A percentile compares a stretch with the other conserved stretches of the same genome.
These are phyloP conservation scores for Penaeus chinensis DNA, from an alignment of 1,140 invertebrate species.

Conservation along the genomic window DNA sequence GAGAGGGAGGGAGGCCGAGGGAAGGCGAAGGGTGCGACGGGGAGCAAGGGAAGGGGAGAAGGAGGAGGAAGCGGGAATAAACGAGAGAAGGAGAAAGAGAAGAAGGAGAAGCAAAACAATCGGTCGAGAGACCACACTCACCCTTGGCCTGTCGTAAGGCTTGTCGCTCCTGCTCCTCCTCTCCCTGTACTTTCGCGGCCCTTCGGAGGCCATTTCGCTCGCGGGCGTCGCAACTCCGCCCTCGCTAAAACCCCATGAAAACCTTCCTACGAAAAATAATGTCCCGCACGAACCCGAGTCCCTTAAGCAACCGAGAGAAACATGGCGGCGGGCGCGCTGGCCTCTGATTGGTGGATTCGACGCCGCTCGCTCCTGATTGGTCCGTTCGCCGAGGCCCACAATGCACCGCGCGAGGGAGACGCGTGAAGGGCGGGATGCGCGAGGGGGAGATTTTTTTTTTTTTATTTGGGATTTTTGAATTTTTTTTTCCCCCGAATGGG, in stretches of 20 bases:
- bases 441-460: too few relatives aligned
- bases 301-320: slow-evolving; percentile 30
- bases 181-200: slow-evolving; percentile 48
- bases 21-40: too few relatives aligned
- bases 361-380: neutral
- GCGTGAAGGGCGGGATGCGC: too few relatives aligned
- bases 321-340: slow-evolving; percentile 56
- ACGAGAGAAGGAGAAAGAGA: too few relatives aligned
- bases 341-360: slow-evolving; percentile 38
- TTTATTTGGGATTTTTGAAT: too few relatives aligned
- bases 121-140: neutral
- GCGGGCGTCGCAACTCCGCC: neutral
- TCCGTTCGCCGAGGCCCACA: too few relatives aligned
- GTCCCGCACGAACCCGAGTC: slow-evolving; percentile 20
- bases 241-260: slow-evolving; percentile 50
- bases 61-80: too few relatives aligned
- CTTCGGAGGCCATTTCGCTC: slow-evolving; percentile 54
- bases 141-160: slow-evolving; percentile 52
- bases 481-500: too few relatives aligned
- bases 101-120: neutral
- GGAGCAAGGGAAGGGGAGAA: too few relatives aligned
- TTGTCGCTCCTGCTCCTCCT: slow-evolving; percentile 39
- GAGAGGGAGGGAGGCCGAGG: too few relatives aligned
- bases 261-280: slow-evolving; percentile 4
- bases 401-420: too few relatives aligned